phyloP scores from a whole-genome alignment of 2,797 vertebrate genomes.

The Siniperca undulata region DNA sequence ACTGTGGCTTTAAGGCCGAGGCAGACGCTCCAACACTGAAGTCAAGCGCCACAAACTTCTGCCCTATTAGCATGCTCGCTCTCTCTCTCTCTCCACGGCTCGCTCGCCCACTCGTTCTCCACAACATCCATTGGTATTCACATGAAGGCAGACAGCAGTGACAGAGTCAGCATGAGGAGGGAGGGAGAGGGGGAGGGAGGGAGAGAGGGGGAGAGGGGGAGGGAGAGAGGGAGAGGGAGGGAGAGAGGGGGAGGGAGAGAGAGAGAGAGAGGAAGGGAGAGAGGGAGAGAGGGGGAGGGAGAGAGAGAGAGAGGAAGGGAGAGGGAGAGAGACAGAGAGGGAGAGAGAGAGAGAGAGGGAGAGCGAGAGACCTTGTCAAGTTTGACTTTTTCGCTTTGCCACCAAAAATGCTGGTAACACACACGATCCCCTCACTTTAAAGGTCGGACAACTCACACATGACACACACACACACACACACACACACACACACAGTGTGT shows the following conservation, averaged over 20 bases:
- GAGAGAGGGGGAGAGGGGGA: conserved; percentile 19
- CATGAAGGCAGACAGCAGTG: conserved; percentile 50
- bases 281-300: no score
- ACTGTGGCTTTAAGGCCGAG: conserved; percentile 33
- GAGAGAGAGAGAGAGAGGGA: no score
- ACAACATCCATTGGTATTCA: conserved; percentile 70
- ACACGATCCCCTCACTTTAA: conserved; percentile 49
- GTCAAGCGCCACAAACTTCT: conserved; percentile 60
- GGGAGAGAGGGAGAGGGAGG: not conserved
- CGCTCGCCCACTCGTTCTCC: conserved; percentile 47
- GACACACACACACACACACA: conserved; percentile 41
- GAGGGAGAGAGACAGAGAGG: no score
- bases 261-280: no score
- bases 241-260: no score
- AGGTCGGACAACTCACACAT: conserved; percentile 50
- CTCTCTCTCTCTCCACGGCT: conserved; percentile 2
- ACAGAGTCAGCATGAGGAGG: conserved; percentile 35
- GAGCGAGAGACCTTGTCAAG: conserved; percentile 47
- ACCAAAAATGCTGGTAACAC: conserved; percentile 39
- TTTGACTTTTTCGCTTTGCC: conserved; percentile 56
- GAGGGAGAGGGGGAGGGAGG: conserved; percentile 12
- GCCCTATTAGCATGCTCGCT: conserved; percentile 57
- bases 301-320: no score
- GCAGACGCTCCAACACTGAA: conserved; percentile 14
- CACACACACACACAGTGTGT: not conserved